A percentile compares a stretch with the other conserved stretches of the same genome.
Conservation (phyloP, 2,797 vertebrate species). For the Thripadectes ignobilis region DNA sequence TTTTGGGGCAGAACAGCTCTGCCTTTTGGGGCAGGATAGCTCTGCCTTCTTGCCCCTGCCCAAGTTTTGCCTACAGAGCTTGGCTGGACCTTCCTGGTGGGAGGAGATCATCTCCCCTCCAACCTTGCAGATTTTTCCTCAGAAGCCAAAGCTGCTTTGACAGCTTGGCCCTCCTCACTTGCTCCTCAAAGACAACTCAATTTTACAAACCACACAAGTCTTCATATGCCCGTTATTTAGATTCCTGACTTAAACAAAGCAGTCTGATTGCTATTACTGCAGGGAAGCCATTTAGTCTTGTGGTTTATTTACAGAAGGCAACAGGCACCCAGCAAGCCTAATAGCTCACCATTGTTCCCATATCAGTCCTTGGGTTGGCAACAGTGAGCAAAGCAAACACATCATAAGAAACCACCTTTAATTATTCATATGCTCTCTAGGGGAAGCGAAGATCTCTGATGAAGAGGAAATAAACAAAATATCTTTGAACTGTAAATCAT, state of each 20-base stretch:
- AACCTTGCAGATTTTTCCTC: background rate
- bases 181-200: background rate
- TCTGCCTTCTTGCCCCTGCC: background rate
- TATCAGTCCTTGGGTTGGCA: conserved; percentile 49
- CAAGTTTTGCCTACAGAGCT: background rate
- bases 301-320: conserved; percentile 60
- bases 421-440: conserved; percentile 69
- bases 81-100: background rate
- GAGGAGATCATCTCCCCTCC: background rate
- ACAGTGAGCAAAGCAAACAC: conserved; percentile 40
- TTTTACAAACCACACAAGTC: background rate
- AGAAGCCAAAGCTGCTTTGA: background rate
- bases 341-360: conserved; percentile 41
- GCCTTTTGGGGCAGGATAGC: background rate
- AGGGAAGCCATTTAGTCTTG: conserved; percentile 24
- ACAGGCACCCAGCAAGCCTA: conserved; percentile 23
- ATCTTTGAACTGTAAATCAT: conserved; percentile 72
- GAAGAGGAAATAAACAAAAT: conserved; percentile 70
- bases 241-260: conserved; percentile 27
- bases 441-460: conserved; percentile 52
- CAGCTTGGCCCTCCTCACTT: background rate
- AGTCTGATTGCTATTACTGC: conserved; percentile 19
- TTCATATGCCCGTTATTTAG: background rate
- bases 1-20: background rate
- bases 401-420: conserved; percentile 69